Evolutionary conservation across 2,888 invertebrate genomes (phyloP), one percentile per base, ranked within the genome.

Genomic region (Flexamia atlantica): DNA sequence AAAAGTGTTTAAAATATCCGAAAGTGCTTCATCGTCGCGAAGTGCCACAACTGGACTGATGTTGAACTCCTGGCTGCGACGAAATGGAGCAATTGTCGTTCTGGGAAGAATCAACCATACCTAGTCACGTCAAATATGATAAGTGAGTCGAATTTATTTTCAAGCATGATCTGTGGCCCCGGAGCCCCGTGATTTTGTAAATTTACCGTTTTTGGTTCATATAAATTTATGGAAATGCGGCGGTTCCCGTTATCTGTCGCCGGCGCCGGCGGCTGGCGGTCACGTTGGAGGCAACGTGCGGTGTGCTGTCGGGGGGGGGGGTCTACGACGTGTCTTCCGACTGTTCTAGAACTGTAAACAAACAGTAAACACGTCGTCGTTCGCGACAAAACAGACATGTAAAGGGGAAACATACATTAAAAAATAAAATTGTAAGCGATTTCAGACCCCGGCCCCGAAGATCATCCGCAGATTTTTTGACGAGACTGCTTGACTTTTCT

Each of bases 71-170:
- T 82, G 72, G 17, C 10, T 30, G 17, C 28, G 46, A 28, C n/a
- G 70, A 28, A 42, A 82, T 82, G 82, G 82, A 82, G 79, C 79
- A 79, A 72, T 53, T 72, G 36, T 72, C 84, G 23, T 84, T 72
- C 53, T 84, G 84, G 84, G 84, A 82, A 82, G 84, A 84, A 60
- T 76, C 84, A 28, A 81, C 74, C 70, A 64, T 84, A 76, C 82
- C 76, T 76, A 84, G 57, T 84, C 81, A 84, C 64, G 42, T 64
- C 76, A 86, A 86, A 82, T 86, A 76, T 70, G 86, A 86, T 84
- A 85, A 85, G 86, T 86, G 28, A 82, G 84, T 82, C 9, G 20
- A 76, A 76, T 76, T 25, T 76, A 46, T 30, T 76, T 50, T 30
- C n/a, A 32, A n/a, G 46, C 76, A 20, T 40, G 25, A 40, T 9